phyloP scores from a whole-genome alignment of 1,140 invertebrate species.

The Heliconius hewitsoni region DNA sequence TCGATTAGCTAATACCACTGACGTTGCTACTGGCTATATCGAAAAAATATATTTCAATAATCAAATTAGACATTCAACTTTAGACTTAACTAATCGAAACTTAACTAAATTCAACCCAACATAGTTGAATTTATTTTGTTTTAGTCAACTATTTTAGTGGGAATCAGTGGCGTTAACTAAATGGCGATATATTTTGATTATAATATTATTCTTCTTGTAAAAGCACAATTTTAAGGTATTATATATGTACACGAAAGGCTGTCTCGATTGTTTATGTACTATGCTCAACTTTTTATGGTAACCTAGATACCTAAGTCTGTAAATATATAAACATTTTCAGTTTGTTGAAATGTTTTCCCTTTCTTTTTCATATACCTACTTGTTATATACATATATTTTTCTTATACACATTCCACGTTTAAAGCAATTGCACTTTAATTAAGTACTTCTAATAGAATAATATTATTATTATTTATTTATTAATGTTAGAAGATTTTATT shows the following conservation, averaged over 20 bases:
- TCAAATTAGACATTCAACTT: neutral
- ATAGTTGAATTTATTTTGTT: neutral
- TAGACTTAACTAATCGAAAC: neutral
- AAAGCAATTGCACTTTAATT: neutral
- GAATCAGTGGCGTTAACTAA: neutral
- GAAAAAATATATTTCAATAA: too few species aligned
- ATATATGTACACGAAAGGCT: constrained; percentile 28
- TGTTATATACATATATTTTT: constrained; percentile 15
- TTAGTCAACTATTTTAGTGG: neutral
- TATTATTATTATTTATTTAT: neutral
- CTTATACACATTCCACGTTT: constrained; percentile 10
- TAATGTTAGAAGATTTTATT: neutral
- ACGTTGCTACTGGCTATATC: neutral
- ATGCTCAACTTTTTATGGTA: constrained; percentile 23
- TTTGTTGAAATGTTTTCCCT: constrained; percentile 27
- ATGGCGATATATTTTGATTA: constrained; percentile 15
- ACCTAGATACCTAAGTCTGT: constrained; percentile 12
- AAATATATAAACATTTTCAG: constrained; percentile 25
- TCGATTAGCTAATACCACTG: neutral
- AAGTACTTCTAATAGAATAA: neutral
- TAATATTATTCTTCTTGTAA: constrained; percentile 23
- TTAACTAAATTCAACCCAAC: neutral
- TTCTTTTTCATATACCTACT: neutral
- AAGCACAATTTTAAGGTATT: constrained; percentile 28
- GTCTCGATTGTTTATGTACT: constrained; percentile 22